Percentiles rank a stretch among this genome's conserved stretches.
phyloP scores from a whole-genome alignment of 2,113 vertebrate species.

The Channa maculata region DNA sequence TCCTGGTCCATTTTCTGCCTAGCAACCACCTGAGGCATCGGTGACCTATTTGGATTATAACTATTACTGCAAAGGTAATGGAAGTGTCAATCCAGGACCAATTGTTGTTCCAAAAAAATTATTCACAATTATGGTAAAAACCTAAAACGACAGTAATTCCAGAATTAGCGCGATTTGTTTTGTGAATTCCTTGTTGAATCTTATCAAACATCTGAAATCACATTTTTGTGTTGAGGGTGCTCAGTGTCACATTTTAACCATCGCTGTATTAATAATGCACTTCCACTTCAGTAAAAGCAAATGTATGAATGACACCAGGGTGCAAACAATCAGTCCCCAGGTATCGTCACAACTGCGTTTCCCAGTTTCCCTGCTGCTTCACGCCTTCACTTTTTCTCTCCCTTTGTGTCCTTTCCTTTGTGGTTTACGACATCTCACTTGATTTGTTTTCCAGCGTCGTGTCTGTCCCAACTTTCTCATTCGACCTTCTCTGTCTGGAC shows the following conservation, averaged over 20 bases:
- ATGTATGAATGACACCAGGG: too few species aligned
- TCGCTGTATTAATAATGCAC: neutral
- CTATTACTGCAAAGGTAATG: conserved; percentile 13
- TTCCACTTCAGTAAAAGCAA: neutral
- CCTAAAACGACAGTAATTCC: neutral
- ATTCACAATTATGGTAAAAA: neutral
- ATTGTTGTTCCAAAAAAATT: neutral
- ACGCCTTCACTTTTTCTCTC: too few species aligned
- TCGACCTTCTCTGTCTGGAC: neutral
- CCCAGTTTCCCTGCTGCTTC: neutral
- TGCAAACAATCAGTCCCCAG: conserved; percentile 1
- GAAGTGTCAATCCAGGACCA: conserved; percentile 24
- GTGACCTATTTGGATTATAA: conserved; percentile 38
- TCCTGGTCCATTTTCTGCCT: conserved; percentile 25
- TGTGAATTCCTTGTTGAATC: neutral
- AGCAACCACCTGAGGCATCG: conserved; percentile 2
- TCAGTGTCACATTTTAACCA: conserved; percentile 29
- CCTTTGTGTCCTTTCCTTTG: neutral
- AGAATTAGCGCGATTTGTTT: neutral
- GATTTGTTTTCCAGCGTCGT: neutral
- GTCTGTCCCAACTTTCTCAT: conserved; percentile 16
- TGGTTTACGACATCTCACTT: neutral
- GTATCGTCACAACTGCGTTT: neutral
- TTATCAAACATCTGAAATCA: neutral
- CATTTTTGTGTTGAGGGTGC: conserved; percentile 43